Evolutionary conservation across 2,113 vertebrate species (phyloP), one percentile per base, ranked within the genome.

Genomic region (Eolophus roseicapilla): DNA sequence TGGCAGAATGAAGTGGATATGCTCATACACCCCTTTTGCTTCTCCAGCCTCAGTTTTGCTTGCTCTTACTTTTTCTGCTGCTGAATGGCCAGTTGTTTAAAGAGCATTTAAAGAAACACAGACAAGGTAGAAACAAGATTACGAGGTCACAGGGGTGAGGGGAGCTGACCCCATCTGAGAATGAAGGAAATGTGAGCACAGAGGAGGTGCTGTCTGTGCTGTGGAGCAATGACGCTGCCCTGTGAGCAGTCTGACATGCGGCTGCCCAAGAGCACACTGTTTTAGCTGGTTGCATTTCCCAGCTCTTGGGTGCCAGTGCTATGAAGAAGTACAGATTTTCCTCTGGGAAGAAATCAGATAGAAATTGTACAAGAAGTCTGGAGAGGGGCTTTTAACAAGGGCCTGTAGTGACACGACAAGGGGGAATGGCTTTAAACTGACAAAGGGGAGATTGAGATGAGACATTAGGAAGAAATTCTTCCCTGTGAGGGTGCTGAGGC

Each of bases 41-140:
- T n/a, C 68, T 59, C 31, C 17, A 41, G 27, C 37, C 46, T 68
- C 50, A 43, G 13, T 27, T 77, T n/a, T 50, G 52, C 69, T 55
- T 47, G 29, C 20, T 14, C 41, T 62, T 29, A 57, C 28, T 82
- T 41, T 52, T 49, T 31, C 52, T 52, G 46, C 65, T 62, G 70
- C 6, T 23, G 83, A 52, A 47, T 0, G 3, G 28, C 52, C 28
- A 64, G 27, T 57, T 57, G 28, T 63, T 62, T 33, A 57, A 79
- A 82, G 44, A 76, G 37, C 11, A 57, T 94, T 80, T 91, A 90
- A 90, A 73, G 87, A 69, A 82, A 78, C 41, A 47, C 44, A 91
- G 60, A 29, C 73, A 76, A 91, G 70, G 78, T 73, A 85, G 49
- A 83, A 95, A 85, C 59, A 90, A 76, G 82, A 94, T 76, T 73